Base-by-base conservation (phyloP, 2,888 invertebrate genomes). In the Gibbula magus region DNA sequence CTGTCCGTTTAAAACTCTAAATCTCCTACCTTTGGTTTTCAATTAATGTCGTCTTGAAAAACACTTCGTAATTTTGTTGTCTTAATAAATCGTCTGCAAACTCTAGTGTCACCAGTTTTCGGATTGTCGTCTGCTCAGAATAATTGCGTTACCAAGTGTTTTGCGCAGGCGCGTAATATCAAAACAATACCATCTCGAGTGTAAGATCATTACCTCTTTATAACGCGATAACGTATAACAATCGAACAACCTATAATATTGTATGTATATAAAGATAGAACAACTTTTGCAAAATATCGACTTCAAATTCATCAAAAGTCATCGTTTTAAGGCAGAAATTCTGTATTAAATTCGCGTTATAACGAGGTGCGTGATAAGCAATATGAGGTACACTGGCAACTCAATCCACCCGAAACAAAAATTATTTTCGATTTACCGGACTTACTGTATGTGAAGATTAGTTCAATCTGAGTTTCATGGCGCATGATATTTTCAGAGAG, bases 91-190 rank as follows among this genome's bases (percentile, higher is more conserved):
- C 61, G 29, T 25, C 25, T 29, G 29, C 16, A 29, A 29, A 25
- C 61, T 22, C 4, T 13, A 20, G 18, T 61, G 29, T 25, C 25
- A 22, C 61, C 61, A 61, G 61, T 61, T 61, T 61, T 29, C 4
- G 29, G 16, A 16, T 25, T 61, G 61, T 61, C 61, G 61, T 61
- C 61, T 61, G 61, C 61, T 61, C 18, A 29, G 61, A 61, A 61
- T 61, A 61, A 61, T 61, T 61, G 16, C 61, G 61, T 61, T 61
- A 61, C 61, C 61, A 61, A 61, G 61, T 61, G 61, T 25, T 61
- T 61, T 61, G 61, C 61, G 61, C 61, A 61, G 61, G 61, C 61
- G 61, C 61, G 61, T 61, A 61, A 61, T 61, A 61, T 29, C 29
- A 61, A 61, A 61, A 61, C 61, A 61, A 61, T 61, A 18, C 25